Conservation (phyloP, 2,797 vertebrate species). For the Limnodromus scolopaceus region DNA sequence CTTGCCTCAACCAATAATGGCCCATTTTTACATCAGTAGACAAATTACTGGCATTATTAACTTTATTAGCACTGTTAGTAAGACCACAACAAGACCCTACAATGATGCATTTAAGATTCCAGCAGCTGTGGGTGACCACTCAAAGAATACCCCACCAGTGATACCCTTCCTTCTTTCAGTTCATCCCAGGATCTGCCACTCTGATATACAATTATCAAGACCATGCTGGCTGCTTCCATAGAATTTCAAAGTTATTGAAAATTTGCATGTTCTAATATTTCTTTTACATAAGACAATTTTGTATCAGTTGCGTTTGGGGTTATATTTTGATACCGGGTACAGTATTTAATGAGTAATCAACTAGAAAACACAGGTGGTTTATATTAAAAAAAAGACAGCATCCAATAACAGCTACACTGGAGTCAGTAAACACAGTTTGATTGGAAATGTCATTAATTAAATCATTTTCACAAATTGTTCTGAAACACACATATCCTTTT, state of each 20-base stretch:
- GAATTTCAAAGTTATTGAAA: neutral
- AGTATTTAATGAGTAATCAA: neutral
- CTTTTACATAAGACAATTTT: neutral
- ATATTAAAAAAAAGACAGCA: neutral
- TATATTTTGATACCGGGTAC: neutral
- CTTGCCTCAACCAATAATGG: neutral
- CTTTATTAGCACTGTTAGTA: neutral
- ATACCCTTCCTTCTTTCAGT: neutral
- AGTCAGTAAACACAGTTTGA: conserved; percentile 7
- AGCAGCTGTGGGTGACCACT: neutral
- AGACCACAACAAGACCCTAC: neutral
- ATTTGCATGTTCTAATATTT: neutral
- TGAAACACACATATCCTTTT: neutral
- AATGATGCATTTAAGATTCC: neutral
- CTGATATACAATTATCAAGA: neutral
- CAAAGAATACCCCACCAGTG: neutral
- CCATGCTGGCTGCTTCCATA: neutral
- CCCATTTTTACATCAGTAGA: neutral
- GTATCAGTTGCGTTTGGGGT: neutral
- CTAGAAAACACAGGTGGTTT: conserved; percentile 21
- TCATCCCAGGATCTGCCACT: neutral
- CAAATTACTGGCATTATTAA: neutral
- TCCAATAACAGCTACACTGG: neutral
- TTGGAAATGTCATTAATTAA: conserved; percentile 24
- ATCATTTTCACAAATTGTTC: conserved; percentile 9